Percentiles rank a stretch among this genome's conserved stretches.
Conservation (phyloP, 2,888 invertebrate genomes). For the Scrobipalpa atriplicella region DNA sequence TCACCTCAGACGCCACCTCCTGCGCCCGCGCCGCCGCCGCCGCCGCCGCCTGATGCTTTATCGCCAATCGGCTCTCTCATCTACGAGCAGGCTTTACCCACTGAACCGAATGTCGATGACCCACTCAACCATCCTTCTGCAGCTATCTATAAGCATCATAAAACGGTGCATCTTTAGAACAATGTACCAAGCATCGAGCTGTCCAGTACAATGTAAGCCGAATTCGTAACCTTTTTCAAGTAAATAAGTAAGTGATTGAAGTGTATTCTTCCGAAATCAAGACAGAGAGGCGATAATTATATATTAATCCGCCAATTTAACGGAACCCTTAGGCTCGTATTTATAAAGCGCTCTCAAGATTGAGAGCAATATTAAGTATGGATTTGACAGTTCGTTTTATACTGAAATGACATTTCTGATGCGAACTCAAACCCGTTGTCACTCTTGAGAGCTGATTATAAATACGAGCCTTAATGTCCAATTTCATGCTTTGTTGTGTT, state of each 20-base stretch:
- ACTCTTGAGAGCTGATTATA: no score
- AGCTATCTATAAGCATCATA: background rate
- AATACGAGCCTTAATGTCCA: slow-evolving; percentile 18
- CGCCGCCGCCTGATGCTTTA: slow-evolving; percentile 61
- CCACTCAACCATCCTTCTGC: slow-evolving; percentile 53
- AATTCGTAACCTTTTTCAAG: no score
- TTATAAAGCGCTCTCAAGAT: no score
- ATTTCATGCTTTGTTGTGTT: slow-evolving; percentile 23
- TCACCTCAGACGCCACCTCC: slow-evolving; percentile 68
- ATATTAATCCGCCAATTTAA: background rate
- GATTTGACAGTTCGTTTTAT: no score
- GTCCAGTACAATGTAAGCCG: background rate
- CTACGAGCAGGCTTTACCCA: slow-evolving; percentile 57
- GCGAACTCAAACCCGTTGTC: no score
- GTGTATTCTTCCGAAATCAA: no score
- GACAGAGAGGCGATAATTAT: slow-evolving; percentile 3
- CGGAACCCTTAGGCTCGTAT: background rate
- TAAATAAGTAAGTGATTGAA: no score
- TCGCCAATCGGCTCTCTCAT: slow-evolving; percentile 72
- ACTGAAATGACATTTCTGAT: no score
- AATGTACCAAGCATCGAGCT: background rate
- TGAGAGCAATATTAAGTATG: no score
- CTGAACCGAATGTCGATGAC: slow-evolving; percentile 70
- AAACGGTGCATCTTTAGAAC: background rate
- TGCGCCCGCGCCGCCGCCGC: slow-evolving; percentile 64